These are phyloP conservation scores for Sphaerodactylus townsendi DNA, from an alignment of 2,113 vertebrate genomes.

Conservation along the genomic window DNA sequence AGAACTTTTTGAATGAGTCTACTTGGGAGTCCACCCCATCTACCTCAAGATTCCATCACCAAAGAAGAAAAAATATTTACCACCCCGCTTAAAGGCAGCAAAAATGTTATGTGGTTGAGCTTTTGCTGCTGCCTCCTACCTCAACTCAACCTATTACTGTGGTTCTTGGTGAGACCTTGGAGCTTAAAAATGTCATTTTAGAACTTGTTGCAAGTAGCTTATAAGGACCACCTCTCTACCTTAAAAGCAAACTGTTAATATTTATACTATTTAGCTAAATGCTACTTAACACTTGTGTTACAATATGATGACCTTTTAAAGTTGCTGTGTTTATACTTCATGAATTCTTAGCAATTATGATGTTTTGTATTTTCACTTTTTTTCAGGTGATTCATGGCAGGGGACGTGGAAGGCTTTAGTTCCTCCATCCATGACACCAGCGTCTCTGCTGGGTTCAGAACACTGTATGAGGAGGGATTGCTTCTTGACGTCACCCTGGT, in stretches of 20 bases:
- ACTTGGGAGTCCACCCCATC: too few species aligned
- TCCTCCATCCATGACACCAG: conserved; percentile 98
- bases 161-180: neutral
- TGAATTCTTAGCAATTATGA: conserved; percentile 60
- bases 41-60: neutral
- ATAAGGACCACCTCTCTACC: neutral
- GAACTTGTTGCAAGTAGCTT: neutral
- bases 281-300: neutral
- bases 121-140: neutral
- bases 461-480: conserved; percentile 96
- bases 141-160: neutral
- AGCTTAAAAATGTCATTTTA: neutral
- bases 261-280: neutral
- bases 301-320: conserved; percentile 19
- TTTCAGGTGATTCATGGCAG: conserved; percentile 96
- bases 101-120: neutral
- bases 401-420: conserved; percentile 99
- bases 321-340: conserved; percentile 51
- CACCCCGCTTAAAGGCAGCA: neutral
- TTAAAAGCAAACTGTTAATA: neutral
- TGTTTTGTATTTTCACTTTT: conserved; percentile 69
- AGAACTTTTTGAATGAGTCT: neutral
- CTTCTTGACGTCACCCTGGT: conserved; percentile 97
- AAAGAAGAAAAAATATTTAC: neutral
- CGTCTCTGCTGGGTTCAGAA: conserved; percentile 97